Conservation (phyloP, 2,113 vertebrate species). For the Otolemur garnettii region DNA sequence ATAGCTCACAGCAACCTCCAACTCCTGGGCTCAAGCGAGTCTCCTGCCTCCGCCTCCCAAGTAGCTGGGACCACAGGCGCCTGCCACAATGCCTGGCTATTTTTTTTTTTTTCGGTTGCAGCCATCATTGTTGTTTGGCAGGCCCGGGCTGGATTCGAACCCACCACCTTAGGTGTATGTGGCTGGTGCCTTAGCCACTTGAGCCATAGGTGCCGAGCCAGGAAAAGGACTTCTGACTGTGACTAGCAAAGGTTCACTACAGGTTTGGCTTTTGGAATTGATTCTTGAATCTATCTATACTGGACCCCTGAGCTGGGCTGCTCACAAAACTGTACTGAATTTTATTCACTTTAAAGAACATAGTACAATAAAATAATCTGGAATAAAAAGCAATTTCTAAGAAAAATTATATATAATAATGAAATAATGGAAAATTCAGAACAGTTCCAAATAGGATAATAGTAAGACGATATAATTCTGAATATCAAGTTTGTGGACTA, state of each 20-base stretch:
- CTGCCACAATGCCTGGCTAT: too few relatives aligned
- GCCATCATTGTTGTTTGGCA: too few relatives aligned
- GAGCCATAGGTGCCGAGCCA: too few relatives aligned
- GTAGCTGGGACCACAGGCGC: too few relatives aligned
- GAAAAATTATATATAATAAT: background rate
- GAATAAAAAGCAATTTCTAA: conserved; percentile 56
- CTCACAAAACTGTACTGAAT: background rate
- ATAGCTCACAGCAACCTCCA: too few relatives aligned
- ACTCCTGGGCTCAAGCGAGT: too few relatives aligned
- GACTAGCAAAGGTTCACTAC: background rate
- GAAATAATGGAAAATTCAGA: conserved; percentile 13
- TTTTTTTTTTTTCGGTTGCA: too few relatives aligned
- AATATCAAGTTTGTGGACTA: conserved; percentile 16
- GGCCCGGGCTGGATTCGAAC: too few relatives aligned
- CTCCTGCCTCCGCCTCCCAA: too few relatives aligned
- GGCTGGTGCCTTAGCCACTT: too few relatives aligned
- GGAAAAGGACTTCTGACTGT: background rate
- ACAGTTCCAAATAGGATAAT: background rate
- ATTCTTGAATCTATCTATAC: background rate
- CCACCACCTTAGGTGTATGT: too few relatives aligned
- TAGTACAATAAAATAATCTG: conserved; percentile 53
- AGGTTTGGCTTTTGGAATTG: conserved; percentile 22
- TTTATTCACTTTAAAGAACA: conserved; percentile 48
- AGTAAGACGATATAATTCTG: conserved; percentile 44
- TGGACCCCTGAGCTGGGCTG: too few relatives aligned